Evolutionary conservation across 2,113 vertebrate genomes (phyloP).

Genomic region (Girardinichthys multiradiatus): DNA sequence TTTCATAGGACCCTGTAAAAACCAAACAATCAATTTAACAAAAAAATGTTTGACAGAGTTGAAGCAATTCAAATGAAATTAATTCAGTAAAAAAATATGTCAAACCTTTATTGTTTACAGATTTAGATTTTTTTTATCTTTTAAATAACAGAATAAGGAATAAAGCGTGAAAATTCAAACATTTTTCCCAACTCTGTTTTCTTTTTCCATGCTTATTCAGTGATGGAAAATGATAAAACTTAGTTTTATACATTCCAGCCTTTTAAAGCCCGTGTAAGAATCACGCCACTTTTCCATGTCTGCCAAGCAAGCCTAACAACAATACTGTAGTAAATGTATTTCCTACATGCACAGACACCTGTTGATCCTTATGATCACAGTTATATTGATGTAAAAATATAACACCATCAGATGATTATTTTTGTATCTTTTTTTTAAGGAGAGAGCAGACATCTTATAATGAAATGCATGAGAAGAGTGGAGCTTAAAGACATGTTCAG

Average conservation of each 20-base stretch:
- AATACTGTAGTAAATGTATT: neutral
- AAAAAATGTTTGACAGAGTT: neutral
- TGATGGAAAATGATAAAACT: too few relatives aligned
- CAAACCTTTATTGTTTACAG: too few relatives aligned
- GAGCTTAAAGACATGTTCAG: constrained; percentile 49
- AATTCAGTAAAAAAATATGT: too few relatives aligned
- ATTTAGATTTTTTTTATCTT: too few relatives aligned
- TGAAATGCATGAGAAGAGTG: constrained; percentile 16
- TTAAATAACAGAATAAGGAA: too few relatives aligned
- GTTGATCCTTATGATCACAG: neutral
- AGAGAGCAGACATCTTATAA: constrained; percentile 4
- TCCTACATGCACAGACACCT: neutral
- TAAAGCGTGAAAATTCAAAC: too few relatives aligned
- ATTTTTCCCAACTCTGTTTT: too few relatives aligned
- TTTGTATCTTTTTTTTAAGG: neutral
- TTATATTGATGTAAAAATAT: neutral
- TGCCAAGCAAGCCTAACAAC: neutral
- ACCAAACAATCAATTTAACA: neutral
- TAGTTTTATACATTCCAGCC: too few relatives aligned
- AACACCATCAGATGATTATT: constrained; percentile 6
- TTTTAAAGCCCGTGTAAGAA: too few relatives aligned
- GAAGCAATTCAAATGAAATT: too few relatives aligned
- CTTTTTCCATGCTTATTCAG: too few relatives aligned
- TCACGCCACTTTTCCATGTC: too few relatives aligned
- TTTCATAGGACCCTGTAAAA: neutral